phyloP scores from a whole-genome alignment of 64 coral and sea anemone species.

The Pachyseris speciosa region DNA sequence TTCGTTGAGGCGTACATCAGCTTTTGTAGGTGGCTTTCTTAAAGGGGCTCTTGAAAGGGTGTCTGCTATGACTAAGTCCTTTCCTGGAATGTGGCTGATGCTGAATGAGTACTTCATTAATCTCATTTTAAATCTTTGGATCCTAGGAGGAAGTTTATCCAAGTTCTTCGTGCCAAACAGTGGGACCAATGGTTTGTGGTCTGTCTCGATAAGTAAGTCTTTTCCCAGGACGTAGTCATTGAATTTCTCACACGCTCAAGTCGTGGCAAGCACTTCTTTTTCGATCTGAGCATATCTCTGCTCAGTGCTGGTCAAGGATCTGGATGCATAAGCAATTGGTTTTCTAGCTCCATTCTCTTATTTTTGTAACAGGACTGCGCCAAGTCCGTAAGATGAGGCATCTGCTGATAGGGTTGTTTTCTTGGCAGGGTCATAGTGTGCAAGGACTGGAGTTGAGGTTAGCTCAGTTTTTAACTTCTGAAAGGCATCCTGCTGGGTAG shows the following conservation, averaged over 20 bases:
- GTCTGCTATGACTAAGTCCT: not conserved
- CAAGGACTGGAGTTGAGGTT: not conserved
- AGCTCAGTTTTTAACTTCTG: not conserved
- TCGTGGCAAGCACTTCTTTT: too few species aligned
- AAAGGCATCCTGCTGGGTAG: slow-evolving; percentile 10
- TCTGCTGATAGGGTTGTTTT: not conserved
- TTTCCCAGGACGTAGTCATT: slow-evolving; percentile 1
- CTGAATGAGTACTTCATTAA: not conserved
- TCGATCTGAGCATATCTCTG: slow-evolving; percentile 35
- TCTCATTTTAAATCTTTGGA: slow-evolving; percentile 16
- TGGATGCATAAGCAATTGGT: not conserved
- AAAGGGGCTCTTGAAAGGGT: slow-evolving; percentile 17
- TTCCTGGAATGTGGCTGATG: not conserved
- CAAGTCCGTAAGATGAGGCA: not conserved
- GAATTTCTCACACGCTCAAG: slow-evolving; percentile 16
- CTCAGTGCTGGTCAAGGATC: slow-evolving; percentile 13
- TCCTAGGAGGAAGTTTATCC: slow-evolving; percentile 23
- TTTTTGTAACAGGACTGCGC: not conserved
- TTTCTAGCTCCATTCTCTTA: not conserved
- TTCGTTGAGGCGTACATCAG: not conserved
- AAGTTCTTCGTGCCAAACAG: slow-evolving; percentile 3
- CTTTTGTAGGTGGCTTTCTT: not conserved
- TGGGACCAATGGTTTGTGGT: slow-evolving; percentile 6
- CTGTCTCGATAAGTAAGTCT: not conserved
- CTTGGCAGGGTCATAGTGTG: not conserved